A percentile compares a stretch with the other conserved stretches of the same genome.
Conservation (phyloP, 1,140 invertebrate species). For the Triops longicaudatus region DNA sequence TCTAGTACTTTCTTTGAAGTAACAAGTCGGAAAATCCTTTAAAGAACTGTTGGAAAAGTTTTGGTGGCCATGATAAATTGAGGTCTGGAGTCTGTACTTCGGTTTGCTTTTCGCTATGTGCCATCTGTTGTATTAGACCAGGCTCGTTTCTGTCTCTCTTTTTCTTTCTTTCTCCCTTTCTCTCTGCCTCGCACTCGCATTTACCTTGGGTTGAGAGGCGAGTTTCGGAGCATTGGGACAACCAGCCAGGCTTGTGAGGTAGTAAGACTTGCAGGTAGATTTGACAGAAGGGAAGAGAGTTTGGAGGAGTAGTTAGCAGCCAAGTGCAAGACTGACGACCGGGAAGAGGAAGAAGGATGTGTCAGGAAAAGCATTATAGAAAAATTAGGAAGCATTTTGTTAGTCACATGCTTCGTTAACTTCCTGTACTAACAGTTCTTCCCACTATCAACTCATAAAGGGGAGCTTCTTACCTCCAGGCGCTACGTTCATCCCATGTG, state of each 20-base stretch:
- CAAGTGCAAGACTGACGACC: not conserved
- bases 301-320: not conserved
- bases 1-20: not conserved
- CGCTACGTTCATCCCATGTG: not conserved
- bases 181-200: not conserved
- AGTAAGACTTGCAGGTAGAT: not conserved
- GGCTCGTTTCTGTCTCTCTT: not conserved
- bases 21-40: not conserved
- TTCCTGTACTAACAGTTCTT: not conserved
- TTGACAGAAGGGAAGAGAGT: not conserved
- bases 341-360: constrained; percentile 14
- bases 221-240: not conserved
- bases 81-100: constrained; percentile 14
- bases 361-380: not conserved
- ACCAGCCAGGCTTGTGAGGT: not conserved
- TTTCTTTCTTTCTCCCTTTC: not conserved
- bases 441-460: not conserved
- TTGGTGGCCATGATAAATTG: not conserved
- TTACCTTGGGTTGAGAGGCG: not conserved
- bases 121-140: constrained; percentile 7
- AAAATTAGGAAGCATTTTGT: constrained; percentile 12
- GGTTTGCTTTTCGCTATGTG: constrained; percentile 11
- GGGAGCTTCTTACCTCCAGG: not conserved
- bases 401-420: constrained; percentile 11
- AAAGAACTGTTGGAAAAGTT: not conserved